Percentiles rank a stretch among this genome's conserved stretches.
Conservation (phyloP, 1,140 invertebrate genomes). For the Contarinia nasturtii region DNA sequence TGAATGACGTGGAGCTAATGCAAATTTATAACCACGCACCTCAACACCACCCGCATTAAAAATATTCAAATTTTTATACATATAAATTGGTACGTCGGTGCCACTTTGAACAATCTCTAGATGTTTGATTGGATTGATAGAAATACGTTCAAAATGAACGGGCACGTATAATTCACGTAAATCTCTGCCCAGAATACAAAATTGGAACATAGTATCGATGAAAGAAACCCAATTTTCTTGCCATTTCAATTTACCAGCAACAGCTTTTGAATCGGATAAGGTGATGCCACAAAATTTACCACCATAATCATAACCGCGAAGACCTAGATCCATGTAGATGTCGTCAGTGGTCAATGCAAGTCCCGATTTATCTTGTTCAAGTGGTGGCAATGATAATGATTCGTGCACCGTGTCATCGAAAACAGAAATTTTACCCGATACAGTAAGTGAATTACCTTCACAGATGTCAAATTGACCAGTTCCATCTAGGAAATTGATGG, state of each 20-base stretch:
- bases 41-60: constrained; percentile 74
- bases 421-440: constrained; percentile 52
- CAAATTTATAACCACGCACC: constrained; percentile 75
- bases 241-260: constrained; percentile 54
- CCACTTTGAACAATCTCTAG: constrained; percentile 26
- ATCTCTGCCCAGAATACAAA: constrained; percentile 58
- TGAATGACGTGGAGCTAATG: constrained; percentile 64
- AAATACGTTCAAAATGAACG: constrained; percentile 59
- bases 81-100: constrained; percentile 32
- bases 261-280: constrained; percentile 42
- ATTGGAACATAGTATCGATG: constrained; percentile 90
- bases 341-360: constrained; percentile 50
- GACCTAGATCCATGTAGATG: constrained; percentile 81
- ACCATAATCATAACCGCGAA: constrained; percentile 86
- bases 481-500: constrained; percentile 72
- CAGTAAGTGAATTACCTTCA: constrained; percentile 64
- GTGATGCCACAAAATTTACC: constrained; percentile 71
- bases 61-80: constrained; percentile 57
- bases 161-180: constrained; percentile 67
- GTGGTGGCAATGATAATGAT: constrained; percentile 24
- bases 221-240: constrained; percentile 79
- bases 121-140: constrained; percentile 62
- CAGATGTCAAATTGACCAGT: constrained; percentile 84
- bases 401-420: constrained; percentile 42
- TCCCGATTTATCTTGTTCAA: constrained; percentile 24